Base-by-base conservation (phyloP, 2,797 vertebrate species). In the Chrosomus eos region DNA sequence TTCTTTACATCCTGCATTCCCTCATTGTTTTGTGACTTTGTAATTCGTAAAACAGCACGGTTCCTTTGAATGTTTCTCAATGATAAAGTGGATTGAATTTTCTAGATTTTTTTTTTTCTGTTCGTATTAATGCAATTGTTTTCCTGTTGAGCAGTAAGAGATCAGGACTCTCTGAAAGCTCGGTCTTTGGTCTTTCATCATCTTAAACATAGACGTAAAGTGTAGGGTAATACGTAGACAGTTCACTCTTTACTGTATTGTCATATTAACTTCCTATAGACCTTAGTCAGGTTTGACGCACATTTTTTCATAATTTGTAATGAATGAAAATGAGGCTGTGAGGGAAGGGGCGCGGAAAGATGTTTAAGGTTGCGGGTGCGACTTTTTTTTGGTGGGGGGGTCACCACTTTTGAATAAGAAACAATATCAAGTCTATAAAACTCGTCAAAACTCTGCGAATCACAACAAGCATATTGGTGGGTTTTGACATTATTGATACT, bases 71-170 rank as follows among this genome's bases (percentile, higher is more conserved):
- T 45, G 74, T 70, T 45, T 77, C 19, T 78, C 14, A 11, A 18
- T 81, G 71, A 89, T 83, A 38, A 83, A 85, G 84, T 62, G 85
- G n/a, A 81, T 81, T 71, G 60, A 21, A 31, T 43, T 48, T 82
- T 77, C 66, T 83, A 9, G 43, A 55, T n/a, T 70, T 55, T 80
- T 67, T 83, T 73, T 83, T 76, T 85, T 73, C 14, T 43, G 48
- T 28, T 76, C 28, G 36, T 62, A 62, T 31, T 80, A 36, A 62
- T 80, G 75, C 83, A 84, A 60, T 75, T 36, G 43, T 66, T 36
- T 77, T 48, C 79, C 79, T 80, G 73, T 86, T 86, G 55, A 43
- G 36, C 75, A 86, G 82, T 14, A 19, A 81, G 68, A 23, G 68
- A 55, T 78, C 60, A 26, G n/a, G 60, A 82, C 62, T 84, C 76